Base-by-base conservation (phyloP, 2,797 vertebrate genomes). In the Fistularia commersonii region DNA sequence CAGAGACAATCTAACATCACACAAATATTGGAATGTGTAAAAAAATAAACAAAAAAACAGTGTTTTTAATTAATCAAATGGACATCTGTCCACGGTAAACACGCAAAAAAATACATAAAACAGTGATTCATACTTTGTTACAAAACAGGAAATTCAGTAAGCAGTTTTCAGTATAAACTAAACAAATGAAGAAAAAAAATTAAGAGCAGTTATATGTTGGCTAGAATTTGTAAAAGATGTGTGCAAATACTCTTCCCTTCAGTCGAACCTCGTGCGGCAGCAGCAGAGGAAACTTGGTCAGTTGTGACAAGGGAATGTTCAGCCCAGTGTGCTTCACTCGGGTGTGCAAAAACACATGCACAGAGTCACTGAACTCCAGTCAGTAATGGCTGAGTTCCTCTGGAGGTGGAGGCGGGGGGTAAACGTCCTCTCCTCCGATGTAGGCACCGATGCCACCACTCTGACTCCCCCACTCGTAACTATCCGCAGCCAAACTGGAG, bases 401-500 rank as follows among this genome's bases (percentile, higher is more conserved):
- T 32, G 87, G 80, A 51, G 90, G 88, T 64, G 74, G 47, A 1
- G 84, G 61, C 42, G 86, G 83, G 36, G 41, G 59, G 47, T 87
- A 89, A 5, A 82, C 82, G 23, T 91, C 92, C 1, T 91, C 84
- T 8, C 88, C 89, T 61, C 91, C 93, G 8, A 89, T 84, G 64
- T 92, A 93, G 53, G 91, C 88, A 45, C 84, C 80, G 66, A 94
- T 94, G 69, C 93, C 92, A 77, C 90, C 93, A 66, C 82, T 88
- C 35, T 91, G 91, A 36, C 91, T 91, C 47, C 90, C 90, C 94
- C 94, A 96, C 31, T 95, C 95, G 1, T 91, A 93, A 76, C 84
- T 89, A 64, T 96, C 94, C 6, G 92, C 87, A 45, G 91, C 88
- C 69, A 96, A 87, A 71, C 95, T 98, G n/a, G 31, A 47, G 31